These are phyloP conservation scores for Procambarus virginalis DNA, from an alignment of 1,140 invertebrate species.

Conservation along the genomic window DNA sequence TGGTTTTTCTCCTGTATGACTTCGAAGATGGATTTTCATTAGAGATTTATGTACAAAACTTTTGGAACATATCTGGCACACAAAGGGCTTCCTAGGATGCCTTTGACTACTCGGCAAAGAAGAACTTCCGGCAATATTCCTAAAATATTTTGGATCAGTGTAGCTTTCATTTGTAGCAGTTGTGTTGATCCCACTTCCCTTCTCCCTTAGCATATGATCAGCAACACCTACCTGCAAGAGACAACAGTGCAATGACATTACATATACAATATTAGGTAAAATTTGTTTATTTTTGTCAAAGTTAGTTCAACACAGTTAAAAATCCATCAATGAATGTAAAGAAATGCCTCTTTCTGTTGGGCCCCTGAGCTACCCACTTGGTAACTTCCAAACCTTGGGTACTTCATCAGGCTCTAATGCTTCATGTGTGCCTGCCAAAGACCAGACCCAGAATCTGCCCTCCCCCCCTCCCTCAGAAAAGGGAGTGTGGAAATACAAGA, in stretches of 20 bases:
- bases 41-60: background rate
- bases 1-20: constrained; percentile 44
- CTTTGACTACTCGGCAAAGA: background rate
- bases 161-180: background rate
- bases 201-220: background rate
- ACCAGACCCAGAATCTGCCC: too few species aligned
- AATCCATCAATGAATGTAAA: too few species aligned
- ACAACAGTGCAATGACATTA: background rate
- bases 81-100: background rate
- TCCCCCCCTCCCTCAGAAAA: too few species aligned
- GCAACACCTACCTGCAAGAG: background rate
- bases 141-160: background rate
- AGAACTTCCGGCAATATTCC: background rate
- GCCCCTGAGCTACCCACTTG: too few species aligned
- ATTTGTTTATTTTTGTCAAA: too few species aligned
- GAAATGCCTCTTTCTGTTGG: too few species aligned
- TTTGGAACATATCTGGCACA: background rate
- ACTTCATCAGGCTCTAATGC: too few species aligned
- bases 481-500: too few species aligned
- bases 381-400: too few species aligned
- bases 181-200: background rate
- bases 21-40: constrained; percentile 16
- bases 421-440: too few species aligned
- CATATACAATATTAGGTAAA: too few species aligned
- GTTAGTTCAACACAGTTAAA: too few species aligned